A percentile compares a stretch with the other conserved stretches of the same genome.
Evolutionary conservation across 2,113 vertebrate genomes (phyloP).

Genomic region (Ciconia stormi): DNA sequence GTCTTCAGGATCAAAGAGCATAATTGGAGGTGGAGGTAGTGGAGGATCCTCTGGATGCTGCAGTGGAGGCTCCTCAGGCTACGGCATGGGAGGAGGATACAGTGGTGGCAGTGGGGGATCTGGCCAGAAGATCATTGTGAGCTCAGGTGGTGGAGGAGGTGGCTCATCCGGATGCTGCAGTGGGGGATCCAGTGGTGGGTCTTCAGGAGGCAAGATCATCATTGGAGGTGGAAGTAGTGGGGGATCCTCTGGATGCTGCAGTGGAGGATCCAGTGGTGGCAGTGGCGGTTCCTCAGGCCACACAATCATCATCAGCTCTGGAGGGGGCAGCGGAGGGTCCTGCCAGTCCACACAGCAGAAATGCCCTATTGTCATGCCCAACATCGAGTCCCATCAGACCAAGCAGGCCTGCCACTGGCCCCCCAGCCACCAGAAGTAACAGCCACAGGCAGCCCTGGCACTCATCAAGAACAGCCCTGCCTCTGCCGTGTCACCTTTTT

Average conservation of each 20-base stretch:
- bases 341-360: not conserved
- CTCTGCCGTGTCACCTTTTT: not conserved
- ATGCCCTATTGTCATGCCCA: not conserved
- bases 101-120: not conserved
- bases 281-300: not conserved
- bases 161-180: not conserved
- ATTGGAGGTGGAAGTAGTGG: not conserved
- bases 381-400: not conserved
- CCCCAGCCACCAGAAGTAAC: not conserved
- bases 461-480: not conserved
- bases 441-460: fast-evolving
- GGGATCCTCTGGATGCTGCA: not conserved
- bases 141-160: no score
- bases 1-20: not conserved
- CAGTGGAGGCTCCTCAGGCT: not conserved
- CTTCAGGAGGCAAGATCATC: not conserved
- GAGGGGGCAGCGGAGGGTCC: not conserved
- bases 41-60: not conserved
- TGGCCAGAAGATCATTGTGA: no score
- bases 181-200: not conserved
- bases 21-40: not conserved
- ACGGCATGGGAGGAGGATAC: not conserved
- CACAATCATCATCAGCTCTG: no score
- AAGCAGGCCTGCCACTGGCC: not conserved
- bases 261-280: not conserved